Evolutionary conservation across 2,888 invertebrate species (phyloP), one percentile per base, ranked within the genome.

Genomic region (Artemia sinica): DNA sequence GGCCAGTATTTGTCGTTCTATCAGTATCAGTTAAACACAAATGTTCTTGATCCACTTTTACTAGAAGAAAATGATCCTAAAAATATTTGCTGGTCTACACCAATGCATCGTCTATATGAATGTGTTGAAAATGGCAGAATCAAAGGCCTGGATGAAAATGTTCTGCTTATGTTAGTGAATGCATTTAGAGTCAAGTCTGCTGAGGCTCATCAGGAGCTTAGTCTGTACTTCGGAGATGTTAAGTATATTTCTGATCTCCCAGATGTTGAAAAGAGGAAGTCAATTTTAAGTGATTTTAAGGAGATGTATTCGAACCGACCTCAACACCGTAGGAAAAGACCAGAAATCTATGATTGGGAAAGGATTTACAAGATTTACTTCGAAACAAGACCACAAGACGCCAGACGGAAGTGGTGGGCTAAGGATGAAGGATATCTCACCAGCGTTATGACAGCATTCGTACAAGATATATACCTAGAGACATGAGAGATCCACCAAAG

Each of bases 21-120:
- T 75, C 83, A 86, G 13, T 97, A 95, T 76, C 97, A 98, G 77
- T 78, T 98, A 70, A 98, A 98, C 77, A 95, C 93, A 0, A 81
- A 85, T 51, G 75, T 83, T 13, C 78, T 89, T 73, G 84, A 88
- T 74, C 79, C 82, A 50, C 82, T 85, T 72, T 76, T 84, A 73
- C 78, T 82, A n/a, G 72, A 73, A 6, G 81, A 81, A 12, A 90
- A 90, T 78, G 83, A 82, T 0, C 84, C 84, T 73, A 81, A 84
- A 67, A 95, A 95, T 76, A 76, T 91, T 58, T 90, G 91, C 75
- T 92, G 88, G 84, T 84, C 85, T 11, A 86, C 86, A 1, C 81
- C 83, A 67, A 84, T 86, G 52, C 75, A 86, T 74, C 84, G 85
- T 73, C 80, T 95, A 1, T 93, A 84, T 77, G 88, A 90, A 13